These are phyloP conservation scores for Illadopsis cleaveri DNA, from an alignment of 2,113 vertebrate genomes.

Conservation along the genomic window DNA sequence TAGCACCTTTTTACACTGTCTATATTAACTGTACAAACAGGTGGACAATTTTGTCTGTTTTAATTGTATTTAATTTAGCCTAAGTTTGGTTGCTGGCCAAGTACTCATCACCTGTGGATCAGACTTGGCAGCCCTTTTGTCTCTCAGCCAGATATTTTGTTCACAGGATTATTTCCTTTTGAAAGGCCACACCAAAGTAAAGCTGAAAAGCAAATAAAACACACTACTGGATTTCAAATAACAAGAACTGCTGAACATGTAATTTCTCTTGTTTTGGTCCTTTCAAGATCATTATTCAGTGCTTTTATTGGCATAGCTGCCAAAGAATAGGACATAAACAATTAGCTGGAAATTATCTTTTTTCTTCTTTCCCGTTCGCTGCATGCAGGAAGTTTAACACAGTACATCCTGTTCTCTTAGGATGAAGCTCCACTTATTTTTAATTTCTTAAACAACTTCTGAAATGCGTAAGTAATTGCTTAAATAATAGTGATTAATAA, in stretches of 20 bases:
- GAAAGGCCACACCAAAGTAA: constrained; percentile 51
- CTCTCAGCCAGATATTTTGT: constrained; percentile 15
- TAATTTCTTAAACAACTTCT: background rate
- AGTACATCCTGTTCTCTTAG: constrained; percentile 58
- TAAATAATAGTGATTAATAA: background rate
- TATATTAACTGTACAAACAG: constrained; percentile 24
- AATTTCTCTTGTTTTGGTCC: constrained; percentile 64
- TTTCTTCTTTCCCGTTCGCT: background rate
- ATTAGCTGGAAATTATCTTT: constrained; percentile 37
- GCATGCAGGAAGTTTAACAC: constrained; percentile 63
- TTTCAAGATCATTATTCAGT: constrained; percentile 41
- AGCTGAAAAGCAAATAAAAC: constrained; percentile 43
- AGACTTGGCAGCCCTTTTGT: constrained; percentile 49
- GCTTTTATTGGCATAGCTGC: constrained; percentile 73
- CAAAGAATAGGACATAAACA: constrained; percentile 65
- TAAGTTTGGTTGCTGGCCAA: constrained; percentile 65
- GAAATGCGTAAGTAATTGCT: background rate
- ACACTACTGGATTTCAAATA: constrained; percentile 41
- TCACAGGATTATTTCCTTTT: constrained; percentile 44
- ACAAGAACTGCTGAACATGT: constrained; percentile 64
- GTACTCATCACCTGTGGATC: constrained; percentile 68
- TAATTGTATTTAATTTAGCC: constrained; percentile 43
- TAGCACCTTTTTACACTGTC: constrained; percentile 24
- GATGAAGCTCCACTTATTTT: constrained; percentile 37
- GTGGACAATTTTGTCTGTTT: constrained; percentile 58